Evolutionary conservation across 2,113 vertebrate genomes (phyloP), one percentile per base, ranked within the genome.

Genomic region (Himantopus leucocephalus): DNA sequence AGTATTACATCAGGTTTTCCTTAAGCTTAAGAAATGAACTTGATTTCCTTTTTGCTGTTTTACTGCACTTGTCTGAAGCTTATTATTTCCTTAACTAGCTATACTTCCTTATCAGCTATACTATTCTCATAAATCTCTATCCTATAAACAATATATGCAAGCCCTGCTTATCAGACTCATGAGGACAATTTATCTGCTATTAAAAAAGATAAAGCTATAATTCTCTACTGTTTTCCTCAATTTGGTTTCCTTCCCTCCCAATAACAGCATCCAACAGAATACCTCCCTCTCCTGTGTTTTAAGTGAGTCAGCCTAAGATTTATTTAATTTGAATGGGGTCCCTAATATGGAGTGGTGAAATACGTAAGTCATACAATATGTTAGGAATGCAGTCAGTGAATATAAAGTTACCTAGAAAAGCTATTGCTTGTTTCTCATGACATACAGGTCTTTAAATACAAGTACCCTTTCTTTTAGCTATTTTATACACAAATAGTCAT

Each of bases 361-460:
- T 50, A 68, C 0, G 0, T 43, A 64, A 67, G 62, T 71, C 4
- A 1, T 11, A 29, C 2, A 1, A 4, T 70, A 63, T 12, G 35
- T 75, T 64, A 81, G 37, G 53, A 87, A 75, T 22, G 35, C 32
- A 62, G 15, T 56, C 14, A 50, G 23, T 45, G 55, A 80, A 62
- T 67, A 59, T 19, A 68, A 82, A 83, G 50, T 21, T 78, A 64
- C 27, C 26, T 60, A 82, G 20, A 91, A 95, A 92, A 87, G 14
- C 16, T 78, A 14, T 7, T 91, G n/a, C 67, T 91, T 64, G 34
- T 78, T 94, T 92, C 26, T 67, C 45, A 48, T 14, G n/a, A 88
- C 30, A 39, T 29, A 64, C 6, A 72, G 8, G 19, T 86, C 37
- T 80, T 83, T 35, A 90, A 59, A 86, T 48, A 73, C 4, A 84